phyloP scores from a whole-genome alignment of 2,888 invertebrate genomes.

The Oscheius sp. region DNA sequence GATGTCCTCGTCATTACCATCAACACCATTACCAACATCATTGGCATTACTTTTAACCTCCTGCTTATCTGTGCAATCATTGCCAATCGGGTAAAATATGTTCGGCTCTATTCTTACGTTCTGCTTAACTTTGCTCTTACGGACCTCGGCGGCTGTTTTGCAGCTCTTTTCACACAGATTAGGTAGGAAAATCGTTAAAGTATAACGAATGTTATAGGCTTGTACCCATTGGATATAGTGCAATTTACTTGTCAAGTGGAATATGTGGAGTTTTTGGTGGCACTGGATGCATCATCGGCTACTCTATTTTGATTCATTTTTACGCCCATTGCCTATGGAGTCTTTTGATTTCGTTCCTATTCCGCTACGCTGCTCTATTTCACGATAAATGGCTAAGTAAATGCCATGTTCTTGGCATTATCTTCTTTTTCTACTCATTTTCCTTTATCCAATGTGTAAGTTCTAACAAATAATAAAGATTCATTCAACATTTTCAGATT shows the following conservation, averaged over 20 bases:
- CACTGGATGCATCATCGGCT: neutral
- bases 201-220: neutral
- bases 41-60: neutral
- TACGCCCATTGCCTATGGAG: neutral
- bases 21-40: neutral
- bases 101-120: neutral
- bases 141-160: neutral
- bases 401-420: neutral
- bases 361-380: neutral
- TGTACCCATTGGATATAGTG: neutral
- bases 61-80: neutral
- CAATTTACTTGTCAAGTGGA: neutral
- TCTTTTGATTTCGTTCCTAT: neutral
- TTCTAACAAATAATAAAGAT: neutral
- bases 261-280: neutral
- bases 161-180: neutral
- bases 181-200: neutral
- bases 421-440: neutral
- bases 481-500: neutral
- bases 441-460: neutral
- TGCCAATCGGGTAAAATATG: neutral
- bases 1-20: neutral
- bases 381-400: neutral
- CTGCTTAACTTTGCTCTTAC: neutral
- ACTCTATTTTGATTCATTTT: neutral